A percentile compares a stretch with the other conserved stretches of the same genome.
Conservation (phyloP, 2,797 vertebrate genomes). For the Hoplostethus mediterraneus region DNA sequence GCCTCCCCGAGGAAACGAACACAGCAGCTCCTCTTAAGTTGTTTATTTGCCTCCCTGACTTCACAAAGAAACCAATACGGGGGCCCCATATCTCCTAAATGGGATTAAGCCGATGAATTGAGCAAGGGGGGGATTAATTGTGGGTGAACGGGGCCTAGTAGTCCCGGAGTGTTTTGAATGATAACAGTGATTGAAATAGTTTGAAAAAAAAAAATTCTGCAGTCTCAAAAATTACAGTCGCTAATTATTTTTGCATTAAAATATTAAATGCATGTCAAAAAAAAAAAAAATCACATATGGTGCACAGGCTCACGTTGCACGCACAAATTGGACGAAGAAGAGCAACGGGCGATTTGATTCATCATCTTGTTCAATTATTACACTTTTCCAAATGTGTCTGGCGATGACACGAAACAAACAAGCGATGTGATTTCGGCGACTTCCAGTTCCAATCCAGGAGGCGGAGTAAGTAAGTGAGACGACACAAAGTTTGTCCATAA, state of each 20-base stretch:
- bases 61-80: conserved; percentile 51
- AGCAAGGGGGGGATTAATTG: conserved; percentile 14
- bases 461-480: conserved; percentile 22
- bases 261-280: too few species aligned
- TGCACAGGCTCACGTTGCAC: background rate
- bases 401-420: background rate
- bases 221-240: too few species aligned
- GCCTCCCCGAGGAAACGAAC: conserved; percentile 62
- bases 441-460: background rate
- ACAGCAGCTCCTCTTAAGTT: conserved; percentile 39
- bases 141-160: background rate
- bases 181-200: too few species aligned
- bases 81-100: conserved; percentile 35
- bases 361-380: too few species aligned
- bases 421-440: background rate
- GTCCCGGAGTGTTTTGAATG: conserved; percentile 1
- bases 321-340: too few species aligned
- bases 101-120: conserved; percentile 47
- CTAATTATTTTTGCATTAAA: too few species aligned
- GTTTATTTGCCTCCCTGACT: conserved; percentile 63
- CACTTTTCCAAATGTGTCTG: background rate
- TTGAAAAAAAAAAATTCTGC: too few species aligned
- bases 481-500: conserved; percentile 31
- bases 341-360: too few species aligned
- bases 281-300: background rate